Evolutionary conservation across 2,797 vertebrate genomes (phyloP).

Genomic region (Botia kubotai): DNA sequence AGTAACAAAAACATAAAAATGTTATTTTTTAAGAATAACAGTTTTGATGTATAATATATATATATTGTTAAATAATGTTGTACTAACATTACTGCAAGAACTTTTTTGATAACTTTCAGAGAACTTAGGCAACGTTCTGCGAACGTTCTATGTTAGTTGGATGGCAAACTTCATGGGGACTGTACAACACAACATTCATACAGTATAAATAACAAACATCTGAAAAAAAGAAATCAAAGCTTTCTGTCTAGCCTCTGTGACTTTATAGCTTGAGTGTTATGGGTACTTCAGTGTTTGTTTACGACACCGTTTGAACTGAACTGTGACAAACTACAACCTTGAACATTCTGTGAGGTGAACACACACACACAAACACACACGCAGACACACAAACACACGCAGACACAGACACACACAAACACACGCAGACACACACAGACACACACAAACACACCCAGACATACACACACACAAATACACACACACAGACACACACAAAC

Average conservation of each 20-base stretch:
- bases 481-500: background rate
- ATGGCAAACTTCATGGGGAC: too few relatives aligned
- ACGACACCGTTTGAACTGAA: conserved; percentile 7
- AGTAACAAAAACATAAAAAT: too few relatives aligned
- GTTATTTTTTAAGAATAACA: too few relatives aligned
- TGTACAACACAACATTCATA: too few relatives aligned
- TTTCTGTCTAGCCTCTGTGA: background rate
- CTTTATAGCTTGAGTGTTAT: background rate
- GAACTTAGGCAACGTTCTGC: too few relatives aligned
- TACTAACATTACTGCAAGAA: too few relatives aligned
- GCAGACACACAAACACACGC: conserved; percentile 11
- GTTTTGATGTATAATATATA: too few relatives aligned
- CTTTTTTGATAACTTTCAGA: too few relatives aligned
- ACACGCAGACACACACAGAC: background rate
- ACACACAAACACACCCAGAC: background rate
- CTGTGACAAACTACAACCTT: conserved; percentile 18
- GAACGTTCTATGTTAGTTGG: too few relatives aligned
- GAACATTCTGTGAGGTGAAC: background rate
- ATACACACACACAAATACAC: conserved; percentile 10
- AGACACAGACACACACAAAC: background rate
- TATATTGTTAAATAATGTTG: too few relatives aligned
- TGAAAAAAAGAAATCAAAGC: conserved; percentile 24
- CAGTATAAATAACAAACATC: conserved; percentile 14
- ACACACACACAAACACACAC: background rate
- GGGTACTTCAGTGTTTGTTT: conserved; percentile 19